These are phyloP conservation scores for Ptilorrhoa leucosticta DNA, from an alignment of 2,113 vertebrate genomes.

Conservation along the genomic window DNA sequence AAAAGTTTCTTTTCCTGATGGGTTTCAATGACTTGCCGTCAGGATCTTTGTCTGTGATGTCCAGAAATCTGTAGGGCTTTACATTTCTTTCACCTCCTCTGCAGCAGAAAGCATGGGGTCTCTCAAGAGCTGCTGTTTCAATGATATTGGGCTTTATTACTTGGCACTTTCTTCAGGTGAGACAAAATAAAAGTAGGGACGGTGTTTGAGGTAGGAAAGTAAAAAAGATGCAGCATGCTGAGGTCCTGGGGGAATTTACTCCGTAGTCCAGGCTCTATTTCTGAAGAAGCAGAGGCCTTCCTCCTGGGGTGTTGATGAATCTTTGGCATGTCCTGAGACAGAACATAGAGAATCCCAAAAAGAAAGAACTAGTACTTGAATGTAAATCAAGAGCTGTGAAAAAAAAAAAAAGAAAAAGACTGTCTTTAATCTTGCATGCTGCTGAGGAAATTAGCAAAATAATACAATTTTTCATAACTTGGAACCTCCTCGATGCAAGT, in stretches of 20 bases:
- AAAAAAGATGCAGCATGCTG: background rate
- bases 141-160: accelerated
- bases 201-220: background rate
- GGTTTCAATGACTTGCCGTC: background rate
- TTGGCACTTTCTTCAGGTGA: background rate
- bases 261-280: accelerated
- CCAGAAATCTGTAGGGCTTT: background rate
- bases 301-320: background rate
- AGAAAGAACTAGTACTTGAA: background rate
- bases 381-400: background rate
- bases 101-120: background rate
- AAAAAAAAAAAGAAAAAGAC: background rate
- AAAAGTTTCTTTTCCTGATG: background rate
- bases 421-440: background rate
- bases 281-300: background rate
- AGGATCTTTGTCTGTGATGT: background rate
- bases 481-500: background rate
- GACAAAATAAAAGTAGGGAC: background rate
- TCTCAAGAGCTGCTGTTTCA: background rate
- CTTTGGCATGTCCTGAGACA: background rate
- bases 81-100: background rate
- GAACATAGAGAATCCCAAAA: background rate
- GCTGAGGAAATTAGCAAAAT: background rate
- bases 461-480: background rate
- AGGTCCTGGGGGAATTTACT: background rate